phyloP scores from a whole-genome alignment of 2,113 vertebrate genomes.

The Leptosomus discolor region DNA sequence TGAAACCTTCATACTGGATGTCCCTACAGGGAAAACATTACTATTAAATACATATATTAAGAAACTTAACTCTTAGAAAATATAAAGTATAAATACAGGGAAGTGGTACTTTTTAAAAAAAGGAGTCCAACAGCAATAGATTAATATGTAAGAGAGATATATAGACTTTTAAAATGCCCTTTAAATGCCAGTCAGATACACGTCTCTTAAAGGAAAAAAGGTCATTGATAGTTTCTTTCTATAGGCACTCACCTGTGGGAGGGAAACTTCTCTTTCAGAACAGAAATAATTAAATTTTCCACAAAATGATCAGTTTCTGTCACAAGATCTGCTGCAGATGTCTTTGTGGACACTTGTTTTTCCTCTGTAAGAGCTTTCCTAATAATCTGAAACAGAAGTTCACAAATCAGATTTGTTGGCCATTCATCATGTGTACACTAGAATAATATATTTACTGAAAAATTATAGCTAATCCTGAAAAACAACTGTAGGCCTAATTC shows the following conservation, averaged over 20 bases:
- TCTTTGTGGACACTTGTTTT: slow-evolving; percentile 85
- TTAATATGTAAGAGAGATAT: not conserved
- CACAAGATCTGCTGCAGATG: slow-evolving; percentile 84
- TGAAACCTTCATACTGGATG: not conserved
- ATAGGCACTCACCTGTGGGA: slow-evolving; percentile 79
- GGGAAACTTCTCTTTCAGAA: slow-evolving; percentile 82
- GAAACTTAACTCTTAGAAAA: not conserved
- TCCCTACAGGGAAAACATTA: not conserved
- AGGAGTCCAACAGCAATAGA: not conserved
- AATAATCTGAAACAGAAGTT: slow-evolving; percentile 76
- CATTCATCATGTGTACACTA: not conserved
- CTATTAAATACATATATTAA: not conserved
- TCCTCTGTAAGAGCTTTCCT: slow-evolving; percentile 82
- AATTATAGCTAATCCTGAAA: not conserved
- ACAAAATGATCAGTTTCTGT: slow-evolving; percentile 87
- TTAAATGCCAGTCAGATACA: not conserved
- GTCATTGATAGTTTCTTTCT: not conserved
- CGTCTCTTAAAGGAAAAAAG: not conserved
- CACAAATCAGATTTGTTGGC: not conserved
- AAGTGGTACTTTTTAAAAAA: not conserved
- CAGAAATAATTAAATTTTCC: slow-evolving; percentile 85
- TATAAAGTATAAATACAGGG: not conserved
- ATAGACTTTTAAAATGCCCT: not conserved
- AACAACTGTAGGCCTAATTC: not conserved
- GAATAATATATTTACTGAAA: not conserved